Evolutionary conservation across 2,888 invertebrate genomes (phyloP).

Genomic region (Portevinia maculata): DNA sequence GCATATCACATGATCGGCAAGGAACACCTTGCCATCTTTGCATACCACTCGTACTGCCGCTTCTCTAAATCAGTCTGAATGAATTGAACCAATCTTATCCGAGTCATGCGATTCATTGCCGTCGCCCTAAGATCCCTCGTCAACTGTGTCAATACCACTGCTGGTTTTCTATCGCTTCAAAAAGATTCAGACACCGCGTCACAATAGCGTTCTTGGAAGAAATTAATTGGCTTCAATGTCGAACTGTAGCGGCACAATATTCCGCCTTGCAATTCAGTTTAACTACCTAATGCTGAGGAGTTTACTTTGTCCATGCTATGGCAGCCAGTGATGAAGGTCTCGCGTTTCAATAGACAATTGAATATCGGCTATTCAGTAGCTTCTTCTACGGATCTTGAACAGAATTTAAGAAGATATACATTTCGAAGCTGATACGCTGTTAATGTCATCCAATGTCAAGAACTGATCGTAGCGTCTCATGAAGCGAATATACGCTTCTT

Average conservation of each 20-base stretch:
- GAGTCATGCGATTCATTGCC: conserved; percentile 88
- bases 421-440: conserved; percentile 94
- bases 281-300: conserved; percentile 95
- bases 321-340: conserved; percentile 97
- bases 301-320: conserved; percentile 95
- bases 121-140: conserved; percentile 85
- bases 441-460: conserved; percentile 93
- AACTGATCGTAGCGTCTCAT: conserved; percentile 96
- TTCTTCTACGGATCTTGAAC: conserved; percentile 89
- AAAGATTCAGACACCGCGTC: conserved; percentile 87
- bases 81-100: conserved; percentile 85
- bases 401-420: conserved; percentile 91
- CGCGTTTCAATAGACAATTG: conserved; percentile 94
- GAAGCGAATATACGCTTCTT: conserved; percentile 96
- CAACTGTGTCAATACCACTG: conserved; percentile 84
- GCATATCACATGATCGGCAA: conserved; percentile 94
- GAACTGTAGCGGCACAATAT: conserved; percentile 94
- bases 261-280: conserved; percentile 96
- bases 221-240: conserved; percentile 90
- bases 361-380: conserved; percentile 92
- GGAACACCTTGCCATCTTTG: conserved; percentile 91
- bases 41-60: conserved; percentile 88
- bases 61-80: conserved; percentile 78
- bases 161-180: conserved; percentile 86
- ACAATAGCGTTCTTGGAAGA: conserved; percentile 89